A percentile compares a stretch with the other conserved stretches of the same genome.
Conservation (phyloP, 2,888 invertebrate genomes). For the Synergus japonicus region DNA sequence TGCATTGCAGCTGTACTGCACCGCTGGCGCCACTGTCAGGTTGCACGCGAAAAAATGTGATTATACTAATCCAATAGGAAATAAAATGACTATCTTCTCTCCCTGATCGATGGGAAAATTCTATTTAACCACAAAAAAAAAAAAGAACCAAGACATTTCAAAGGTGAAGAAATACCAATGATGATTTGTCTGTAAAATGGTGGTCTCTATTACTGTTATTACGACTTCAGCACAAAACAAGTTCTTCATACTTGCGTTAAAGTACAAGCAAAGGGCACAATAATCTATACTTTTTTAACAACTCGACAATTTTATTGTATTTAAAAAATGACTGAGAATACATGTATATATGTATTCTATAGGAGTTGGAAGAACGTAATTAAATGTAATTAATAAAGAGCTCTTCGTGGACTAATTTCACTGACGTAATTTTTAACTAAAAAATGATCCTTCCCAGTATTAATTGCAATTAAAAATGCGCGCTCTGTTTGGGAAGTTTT, state of each 20-base stretch:
- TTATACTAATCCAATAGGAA: constrained; percentile 1
- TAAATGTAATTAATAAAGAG: not conserved
- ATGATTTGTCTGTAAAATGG: constrained; percentile 30
- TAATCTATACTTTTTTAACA: not conserved
- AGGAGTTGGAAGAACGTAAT: not conserved
- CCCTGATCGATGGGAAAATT: constrained; percentile 23
- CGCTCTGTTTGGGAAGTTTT: constrained; percentile 31
- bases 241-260: not conserved
- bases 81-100: constrained; percentile 20
- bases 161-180: constrained; percentile 14
- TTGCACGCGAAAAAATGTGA: constrained; percentile 11
- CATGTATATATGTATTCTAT: too few species aligned
- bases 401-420: not conserved
- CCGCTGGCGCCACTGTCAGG: constrained; percentile 5
- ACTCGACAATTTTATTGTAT: not conserved
- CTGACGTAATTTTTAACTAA: not conserved
- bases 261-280: not conserved
- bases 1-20: constrained; percentile 25
- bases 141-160: constrained; percentile 3
- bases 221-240: constrained; percentile 16
- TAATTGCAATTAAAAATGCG: constrained; percentile 32
- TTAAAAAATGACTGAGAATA: too few species aligned
- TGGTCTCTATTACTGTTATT: constrained; percentile 1
- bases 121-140: constrained; percentile 14
- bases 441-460: not conserved